Conservation (phyloP, 2,888 invertebrate species). For the Eupithecia exiguata region DNA sequence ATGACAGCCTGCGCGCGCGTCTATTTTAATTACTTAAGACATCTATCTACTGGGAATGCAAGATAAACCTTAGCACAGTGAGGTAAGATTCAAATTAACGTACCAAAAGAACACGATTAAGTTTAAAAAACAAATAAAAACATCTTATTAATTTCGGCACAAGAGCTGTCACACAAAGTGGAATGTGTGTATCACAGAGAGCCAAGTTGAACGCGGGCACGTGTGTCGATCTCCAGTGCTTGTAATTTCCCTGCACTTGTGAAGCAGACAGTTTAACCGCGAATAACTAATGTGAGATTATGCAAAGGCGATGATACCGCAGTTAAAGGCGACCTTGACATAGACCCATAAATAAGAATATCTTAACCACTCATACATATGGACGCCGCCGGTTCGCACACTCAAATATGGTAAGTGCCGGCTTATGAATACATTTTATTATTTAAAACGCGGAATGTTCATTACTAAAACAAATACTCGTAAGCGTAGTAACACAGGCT, state of each 20-base stretch:
- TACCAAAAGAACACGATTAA: not conserved
- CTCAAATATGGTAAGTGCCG: conserved; percentile 82
- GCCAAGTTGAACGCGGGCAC: not conserved
- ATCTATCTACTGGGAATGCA: conserved; percentile 24
- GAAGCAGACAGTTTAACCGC: conserved; percentile 71
- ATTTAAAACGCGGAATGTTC: conserved; percentile 83
- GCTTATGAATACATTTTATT: conserved; percentile 84
- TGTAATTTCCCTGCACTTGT: not conserved
- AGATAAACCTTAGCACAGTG: conserved; percentile 12
- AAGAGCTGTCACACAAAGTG: not conserved
- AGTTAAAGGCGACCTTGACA: conserved; percentile 79
- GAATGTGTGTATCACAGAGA: not conserved
- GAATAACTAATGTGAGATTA: conserved; percentile 83
- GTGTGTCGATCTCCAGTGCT: not conserved
- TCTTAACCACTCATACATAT: conserved; percentile 83
- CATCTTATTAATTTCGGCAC: not conserved
- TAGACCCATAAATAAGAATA: conserved; percentile 83
- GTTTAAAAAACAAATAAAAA: not conserved
- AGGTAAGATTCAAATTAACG: conserved; percentile 10
- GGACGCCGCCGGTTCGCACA: conserved; percentile 78
- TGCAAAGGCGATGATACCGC: conserved; percentile 79
- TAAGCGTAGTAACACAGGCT: conserved; percentile 81
- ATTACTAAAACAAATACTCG: conserved; percentile 84
- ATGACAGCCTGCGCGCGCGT: conserved; percentile 69
- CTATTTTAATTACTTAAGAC: conserved; percentile 82